Evolutionary conservation across 2,797 vertebrate species (phyloP), one percentile per base, ranked within the genome.

Genomic region (Sebastes cheni): DNA sequence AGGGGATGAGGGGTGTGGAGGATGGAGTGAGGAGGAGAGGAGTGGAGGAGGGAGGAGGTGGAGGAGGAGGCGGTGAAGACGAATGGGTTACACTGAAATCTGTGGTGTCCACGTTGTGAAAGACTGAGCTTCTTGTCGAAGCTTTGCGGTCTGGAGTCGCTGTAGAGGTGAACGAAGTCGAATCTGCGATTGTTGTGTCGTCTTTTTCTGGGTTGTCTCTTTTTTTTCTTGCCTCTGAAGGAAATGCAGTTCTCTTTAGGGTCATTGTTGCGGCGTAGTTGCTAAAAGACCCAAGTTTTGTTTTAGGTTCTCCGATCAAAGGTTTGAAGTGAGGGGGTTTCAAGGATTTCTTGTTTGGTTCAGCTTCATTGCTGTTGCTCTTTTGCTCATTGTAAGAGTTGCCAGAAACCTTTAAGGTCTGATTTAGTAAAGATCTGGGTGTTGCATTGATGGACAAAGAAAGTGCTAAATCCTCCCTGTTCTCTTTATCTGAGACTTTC

Each of bases 11-110:
- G 12, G 75, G 7, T 36, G 77, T 72, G 32, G 80, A 85, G 18
- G 84, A 78, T 23, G 77, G 80, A 55, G 71, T 84, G 1, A 82
- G 85, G 72, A 72, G 94, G 36, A 64, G 58, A 58, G 81, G 82
- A 64, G 76, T 84, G 27, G 87, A 86, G 23, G 84, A 79, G 0
- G 82, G 75, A 34, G 68, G 79, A n/a, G 82, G 83, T 30, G 68
- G 79, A n/a, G 82, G 83, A 5, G 74, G 83, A 5, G 74, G 72
- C 13, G 75, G 71, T n/a, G 81, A 74, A 58, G 72, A 75, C 5
- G 59, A 75, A 56, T 3, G 54, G 2, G 22, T 8, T 29, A 22
- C 39, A 23, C 2, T 50, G 13, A 55, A 20, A 23, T 73, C 70
- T 30, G 8, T 1, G 0, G 20, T 1, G 46, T 80, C 67, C 42